Evolutionary conservation across 30 jellyfish, hydroid and myxozoan species (phyloP).

Genomic region (Turritopsis rubra): DNA sequence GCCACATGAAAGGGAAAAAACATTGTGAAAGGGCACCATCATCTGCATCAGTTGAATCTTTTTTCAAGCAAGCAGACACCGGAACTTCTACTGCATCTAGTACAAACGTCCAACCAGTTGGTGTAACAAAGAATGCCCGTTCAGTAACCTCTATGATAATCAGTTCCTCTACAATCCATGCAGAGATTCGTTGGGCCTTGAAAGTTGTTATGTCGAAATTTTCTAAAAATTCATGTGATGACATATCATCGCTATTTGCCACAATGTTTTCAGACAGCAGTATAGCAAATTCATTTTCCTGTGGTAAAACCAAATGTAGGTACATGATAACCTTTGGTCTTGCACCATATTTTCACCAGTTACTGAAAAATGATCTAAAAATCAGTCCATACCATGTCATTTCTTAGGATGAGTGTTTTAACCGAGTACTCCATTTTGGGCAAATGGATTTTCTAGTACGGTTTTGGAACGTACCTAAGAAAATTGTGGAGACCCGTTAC

Average conservation of each 20-base stretch:
- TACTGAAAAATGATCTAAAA: neutral
- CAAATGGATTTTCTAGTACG: conserved; percentile 10
- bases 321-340: conserved; percentile 6
- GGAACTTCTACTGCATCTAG: neutral
- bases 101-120: neutral
- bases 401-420: conserved; percentile 14
- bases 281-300: conserved; percentile 1
- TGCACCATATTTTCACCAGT: conserved; percentile 4
- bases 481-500: conserved; percentile 5
- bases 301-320: conserved; percentile 21
- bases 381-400: neutral
- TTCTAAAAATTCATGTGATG: conserved; percentile 7
- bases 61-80: neutral
- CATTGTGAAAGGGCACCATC: neutral
- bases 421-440: conserved; percentile 15
- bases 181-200: neutral
- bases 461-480: neutral
- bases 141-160: neutral
- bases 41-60: neutral
- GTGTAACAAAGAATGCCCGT: neutral
- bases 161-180: neutral
- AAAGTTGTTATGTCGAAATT: neutral
- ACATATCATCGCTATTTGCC: neutral
- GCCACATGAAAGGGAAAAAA: conserved; percentile 19
- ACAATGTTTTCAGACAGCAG: conserved; percentile 14